Conservation (phyloP, 2,797 vertebrate genomes). For the Chiroxiphia lanceolata region DNA sequence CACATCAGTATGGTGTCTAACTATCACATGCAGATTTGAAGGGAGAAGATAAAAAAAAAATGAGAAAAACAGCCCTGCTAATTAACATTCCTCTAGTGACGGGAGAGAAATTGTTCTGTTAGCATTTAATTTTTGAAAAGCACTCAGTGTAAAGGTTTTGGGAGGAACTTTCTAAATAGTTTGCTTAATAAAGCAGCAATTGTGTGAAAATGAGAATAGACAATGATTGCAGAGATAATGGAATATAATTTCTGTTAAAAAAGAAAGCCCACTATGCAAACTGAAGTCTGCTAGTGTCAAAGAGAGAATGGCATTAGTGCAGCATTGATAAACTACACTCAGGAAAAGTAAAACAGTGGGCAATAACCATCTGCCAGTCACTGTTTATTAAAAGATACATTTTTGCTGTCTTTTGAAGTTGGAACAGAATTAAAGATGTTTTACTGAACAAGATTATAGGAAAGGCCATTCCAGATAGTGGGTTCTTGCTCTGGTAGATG, state of each 20-base stretch:
- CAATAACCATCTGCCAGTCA: background rate
- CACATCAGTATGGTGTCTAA: background rate
- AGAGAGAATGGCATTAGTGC: background rate
- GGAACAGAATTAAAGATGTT: background rate
- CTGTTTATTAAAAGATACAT: background rate
- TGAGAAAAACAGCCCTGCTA: background rate
- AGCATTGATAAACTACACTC: background rate
- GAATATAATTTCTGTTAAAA: slow-evolving; percentile 1
- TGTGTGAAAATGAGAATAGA: slow-evolving; percentile 27
- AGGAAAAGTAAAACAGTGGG: background rate
- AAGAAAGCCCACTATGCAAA: background rate
- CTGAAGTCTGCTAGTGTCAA: background rate
- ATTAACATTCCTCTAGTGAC: background rate
- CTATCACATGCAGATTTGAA: background rate
- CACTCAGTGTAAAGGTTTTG: background rate
- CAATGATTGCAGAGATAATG: slow-evolving; percentile 21
- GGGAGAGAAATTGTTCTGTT: background rate
- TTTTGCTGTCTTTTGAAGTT: slow-evolving; percentile 13
- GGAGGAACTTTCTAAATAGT: slow-evolving; percentile 21
- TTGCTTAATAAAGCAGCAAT: slow-evolving; percentile 34
- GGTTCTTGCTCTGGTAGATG: background rate
- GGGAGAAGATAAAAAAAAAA: background rate
- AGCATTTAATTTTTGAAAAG: slow-evolving; percentile 29
- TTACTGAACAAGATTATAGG: background rate
- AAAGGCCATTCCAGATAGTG: background rate